Evolutionary conservation across 2,797 vertebrate genomes (phyloP).

Genomic region (Crocidura indochinensis): DNA sequence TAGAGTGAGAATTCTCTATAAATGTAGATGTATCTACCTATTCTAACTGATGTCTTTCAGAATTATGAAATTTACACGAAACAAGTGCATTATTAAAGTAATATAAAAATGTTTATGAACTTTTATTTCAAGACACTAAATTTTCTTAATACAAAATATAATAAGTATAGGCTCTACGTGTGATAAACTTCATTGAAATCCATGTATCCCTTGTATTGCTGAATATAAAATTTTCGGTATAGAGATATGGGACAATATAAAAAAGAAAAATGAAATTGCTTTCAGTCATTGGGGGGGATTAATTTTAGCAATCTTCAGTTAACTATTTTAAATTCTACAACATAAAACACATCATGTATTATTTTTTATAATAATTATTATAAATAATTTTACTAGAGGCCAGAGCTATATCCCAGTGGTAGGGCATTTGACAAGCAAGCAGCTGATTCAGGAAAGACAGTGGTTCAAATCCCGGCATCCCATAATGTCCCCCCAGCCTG

Average conservation of each 20-base stretch:
- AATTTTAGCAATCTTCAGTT: neutral
- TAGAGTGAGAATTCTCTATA: conserved; percentile 11
- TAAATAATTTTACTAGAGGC: no score
- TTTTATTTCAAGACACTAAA: neutral
- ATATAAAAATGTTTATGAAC: neutral
- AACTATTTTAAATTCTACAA: neutral
- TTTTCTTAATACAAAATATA: neutral
- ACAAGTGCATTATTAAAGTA: neutral
- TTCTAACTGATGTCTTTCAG: neutral
- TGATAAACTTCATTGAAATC: neutral
- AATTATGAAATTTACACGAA: neutral
- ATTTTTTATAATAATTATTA: neutral
- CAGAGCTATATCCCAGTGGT: no score
- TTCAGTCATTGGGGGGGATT: neutral
- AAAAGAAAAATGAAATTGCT: neutral
- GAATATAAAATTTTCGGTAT: neutral
- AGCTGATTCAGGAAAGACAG: no score
- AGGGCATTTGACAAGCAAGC: no score
- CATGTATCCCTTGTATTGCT: neutral
- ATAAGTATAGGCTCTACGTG: neutral
- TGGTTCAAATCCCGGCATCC: no score
- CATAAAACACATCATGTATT: neutral
- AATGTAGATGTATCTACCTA: neutral
- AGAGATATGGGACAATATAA: neutral
- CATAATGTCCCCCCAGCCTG: no score